Base-by-base conservation (phyloP, 2,797 vertebrate species). In the Neosilurus mollespiculum region DNA sequence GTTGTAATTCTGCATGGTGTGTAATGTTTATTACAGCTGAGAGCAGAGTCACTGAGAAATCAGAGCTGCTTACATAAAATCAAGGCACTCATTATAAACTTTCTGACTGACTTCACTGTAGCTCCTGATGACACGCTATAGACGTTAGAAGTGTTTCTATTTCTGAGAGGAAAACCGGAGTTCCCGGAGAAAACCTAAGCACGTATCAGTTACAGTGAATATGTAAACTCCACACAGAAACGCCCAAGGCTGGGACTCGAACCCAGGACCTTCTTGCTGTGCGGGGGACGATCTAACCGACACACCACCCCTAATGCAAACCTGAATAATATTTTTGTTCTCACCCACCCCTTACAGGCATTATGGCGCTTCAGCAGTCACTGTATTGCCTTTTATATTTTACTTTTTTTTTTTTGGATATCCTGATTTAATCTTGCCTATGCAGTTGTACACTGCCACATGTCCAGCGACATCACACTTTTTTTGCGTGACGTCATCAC, bases 1-100 rank as follows among this genome's bases (percentile, higher is more conserved):
- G 20, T 58, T 56, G 11, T 9, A 30, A 11, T 34, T 61, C 18
- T 49, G 4, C 53, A 26, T 11, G 16, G 14, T 65, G 37, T 22
- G 67, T 9, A 49, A 24, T 9, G 4, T 51, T 30, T 14, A 71
- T 58, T 34, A 43, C 20, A 81, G 54, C 56, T 16, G 22, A 15
- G 15, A 62, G 16, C n/a, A 72, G 6, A 81, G n/a, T 59, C 34
- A 76, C 72, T 58, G 54, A 20, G 26, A n/a, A 51, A 71, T 71
- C 16, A 53, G n/a, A 14, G 49, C 18, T 37, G 54, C 51, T 76
- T 11, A 22, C 18, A 56, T 56, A 22, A 59, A 34, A 37, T 34
- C 18, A 34, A 0, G 1, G 9, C n/a, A 18, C 3, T 43, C 56
- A 7, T 1, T 15, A 14, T 37, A 34, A 58, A 75, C 54, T 1